These are phyloP conservation scores for Dryoscopus gambensis DNA, from an alignment of 2,113 vertebrate genomes.

Conservation along the genomic window DNA sequence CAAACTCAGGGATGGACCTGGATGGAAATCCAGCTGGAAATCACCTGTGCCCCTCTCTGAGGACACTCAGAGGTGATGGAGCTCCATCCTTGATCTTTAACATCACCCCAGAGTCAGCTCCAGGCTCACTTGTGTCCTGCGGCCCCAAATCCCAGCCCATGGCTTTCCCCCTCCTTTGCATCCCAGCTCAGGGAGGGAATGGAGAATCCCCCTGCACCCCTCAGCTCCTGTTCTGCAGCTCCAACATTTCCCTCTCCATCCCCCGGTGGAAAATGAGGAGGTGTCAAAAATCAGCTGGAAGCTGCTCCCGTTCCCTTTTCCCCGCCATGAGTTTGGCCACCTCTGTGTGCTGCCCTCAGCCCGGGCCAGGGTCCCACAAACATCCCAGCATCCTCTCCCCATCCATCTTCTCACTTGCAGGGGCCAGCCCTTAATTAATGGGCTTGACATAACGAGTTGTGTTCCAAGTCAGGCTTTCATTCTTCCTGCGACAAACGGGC, in stretches of 20 bases:
- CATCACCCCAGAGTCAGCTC: background rate
- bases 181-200: background rate
- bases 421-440: background rate
- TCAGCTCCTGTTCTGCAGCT: background rate
- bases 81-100: background rate
- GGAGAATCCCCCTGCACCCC: background rate
- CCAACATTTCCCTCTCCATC: background rate
- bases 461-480: background rate
- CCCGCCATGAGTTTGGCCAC: background rate
- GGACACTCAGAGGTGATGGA: rapidly evolving
- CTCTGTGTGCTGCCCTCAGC: background rate
- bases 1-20: rapidly evolving
- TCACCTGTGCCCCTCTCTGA: background rate
- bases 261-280: background rate
- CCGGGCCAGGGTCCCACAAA: background rate
- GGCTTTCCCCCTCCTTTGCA: background rate
- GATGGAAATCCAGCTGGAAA: background rate
- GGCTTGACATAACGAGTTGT: background rate
- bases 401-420: slow-evolving; percentile 3
- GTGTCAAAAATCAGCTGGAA: background rate
- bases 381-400: background rate
- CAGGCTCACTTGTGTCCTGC: rapidly evolving
- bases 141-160: background rate
- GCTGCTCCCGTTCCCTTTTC: background rate
- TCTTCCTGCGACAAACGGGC: background rate